Percentiles rank a stretch among this genome's conserved stretches.
Evolutionary conservation across 2,888 invertebrate species (phyloP).

Genomic region (Acrobasis suavella): DNA sequence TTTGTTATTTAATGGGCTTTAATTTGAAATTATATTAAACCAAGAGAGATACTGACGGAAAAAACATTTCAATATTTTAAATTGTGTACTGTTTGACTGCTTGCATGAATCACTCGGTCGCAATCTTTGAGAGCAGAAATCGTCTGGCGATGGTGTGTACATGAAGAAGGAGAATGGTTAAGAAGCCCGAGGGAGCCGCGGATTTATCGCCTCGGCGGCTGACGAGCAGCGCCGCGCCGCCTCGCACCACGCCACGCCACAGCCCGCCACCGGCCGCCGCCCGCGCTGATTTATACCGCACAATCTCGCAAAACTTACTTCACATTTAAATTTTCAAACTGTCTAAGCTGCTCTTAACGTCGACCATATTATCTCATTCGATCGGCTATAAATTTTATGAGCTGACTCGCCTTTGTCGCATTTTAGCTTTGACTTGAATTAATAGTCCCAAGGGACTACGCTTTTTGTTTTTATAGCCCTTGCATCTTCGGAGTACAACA

Average conservation of each 20-base stretch:
- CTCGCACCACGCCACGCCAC: constrained; percentile 41
- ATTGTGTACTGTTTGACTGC: neutral
- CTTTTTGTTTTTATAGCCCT: constrained; percentile 55
- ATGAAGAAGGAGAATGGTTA: constrained; percentile 71
- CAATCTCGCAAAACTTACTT: constrained; percentile 83
- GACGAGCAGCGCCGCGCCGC: constrained; percentile 56
- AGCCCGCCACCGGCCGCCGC: constrained; percentile 44
- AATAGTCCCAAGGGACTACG: constrained; percentile 66
- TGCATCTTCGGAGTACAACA: constrained; percentile 30
- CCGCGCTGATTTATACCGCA: constrained; percentile 79
- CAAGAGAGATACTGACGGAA: neutral
- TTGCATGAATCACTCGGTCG: constrained; percentile 21
- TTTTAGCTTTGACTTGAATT: constrained; percentile 71
- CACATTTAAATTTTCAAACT: constrained; percentile 83
- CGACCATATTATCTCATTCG: constrained; percentile 82
- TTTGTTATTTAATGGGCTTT: constrained; percentile 18
- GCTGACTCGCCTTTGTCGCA: constrained; percentile 78
- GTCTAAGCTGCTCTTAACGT: constrained; percentile 82
- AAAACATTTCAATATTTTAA: neutral
- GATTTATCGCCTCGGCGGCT: constrained; percentile 75
- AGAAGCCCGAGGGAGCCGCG: constrained; percentile 75
- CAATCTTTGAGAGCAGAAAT: constrained; percentile 3
- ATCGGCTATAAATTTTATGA: constrained; percentile 83
- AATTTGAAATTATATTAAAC: constrained; percentile 13
- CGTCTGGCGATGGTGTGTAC: constrained; percentile 45